Conservation (phyloP, 2,113 vertebrate genomes). For the Pterocles orientalis region DNA sequence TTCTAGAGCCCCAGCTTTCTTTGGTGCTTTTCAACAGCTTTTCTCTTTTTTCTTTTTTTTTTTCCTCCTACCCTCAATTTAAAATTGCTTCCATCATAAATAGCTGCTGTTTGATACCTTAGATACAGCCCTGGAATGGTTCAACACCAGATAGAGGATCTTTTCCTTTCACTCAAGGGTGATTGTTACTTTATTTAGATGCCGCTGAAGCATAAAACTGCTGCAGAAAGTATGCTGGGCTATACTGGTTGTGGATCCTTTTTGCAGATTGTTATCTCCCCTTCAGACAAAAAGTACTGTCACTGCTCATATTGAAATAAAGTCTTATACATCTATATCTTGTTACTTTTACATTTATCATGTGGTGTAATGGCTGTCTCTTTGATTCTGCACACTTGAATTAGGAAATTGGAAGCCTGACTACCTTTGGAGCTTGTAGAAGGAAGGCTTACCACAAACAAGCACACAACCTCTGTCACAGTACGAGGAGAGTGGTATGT, state of each 20-base stretch:
- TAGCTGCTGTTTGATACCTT: background rate
- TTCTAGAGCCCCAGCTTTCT: slow-evolving; percentile 36
- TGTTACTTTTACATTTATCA: background rate
- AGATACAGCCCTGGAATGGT: background rate
- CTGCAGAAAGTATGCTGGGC: background rate
- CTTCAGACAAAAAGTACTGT: background rate
- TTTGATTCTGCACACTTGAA: background rate
- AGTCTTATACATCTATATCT: background rate
- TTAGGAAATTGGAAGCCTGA: background rate
- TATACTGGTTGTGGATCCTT: background rate
- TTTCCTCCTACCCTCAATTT: background rate
- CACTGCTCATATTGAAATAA: background rate
- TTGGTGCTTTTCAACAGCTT: slow-evolving; percentile 34
- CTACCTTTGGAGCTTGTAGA: background rate
- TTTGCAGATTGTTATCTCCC: background rate
- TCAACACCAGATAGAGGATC: background rate
- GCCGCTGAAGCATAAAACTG: background rate
- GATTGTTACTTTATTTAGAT: background rate
- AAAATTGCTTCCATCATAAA: slow-evolving; percentile 21
- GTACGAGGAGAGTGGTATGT: background rate
- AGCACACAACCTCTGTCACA: background rate
- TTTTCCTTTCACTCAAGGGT: background rate
- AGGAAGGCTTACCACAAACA: background rate
- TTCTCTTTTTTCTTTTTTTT: background rate
- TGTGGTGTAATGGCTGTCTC: background rate